Evolutionary conservation across 2,888 invertebrate species (phyloP).

Genomic region (Tachina lurida): DNA sequence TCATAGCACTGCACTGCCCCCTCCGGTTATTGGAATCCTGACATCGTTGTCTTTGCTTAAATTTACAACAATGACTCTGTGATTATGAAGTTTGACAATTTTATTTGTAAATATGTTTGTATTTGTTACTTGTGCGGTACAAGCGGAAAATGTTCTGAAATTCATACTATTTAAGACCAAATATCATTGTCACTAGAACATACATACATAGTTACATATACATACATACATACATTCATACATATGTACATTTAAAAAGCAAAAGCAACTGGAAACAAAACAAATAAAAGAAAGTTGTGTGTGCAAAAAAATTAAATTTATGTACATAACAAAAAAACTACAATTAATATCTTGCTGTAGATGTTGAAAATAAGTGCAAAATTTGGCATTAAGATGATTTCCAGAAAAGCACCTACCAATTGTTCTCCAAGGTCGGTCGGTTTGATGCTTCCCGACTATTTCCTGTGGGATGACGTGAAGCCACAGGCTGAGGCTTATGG

Average conservation of each 20-base stretch:
- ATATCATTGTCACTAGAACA: slow-evolving; percentile 65
- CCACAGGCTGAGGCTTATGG: too few relatives aligned
- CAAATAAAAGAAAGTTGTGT: background rate
- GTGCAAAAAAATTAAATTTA: slow-evolving; percentile 49
- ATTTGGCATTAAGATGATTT: too few relatives aligned
- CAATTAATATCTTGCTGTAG: slow-evolving; percentile 37
- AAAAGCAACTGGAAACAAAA: slow-evolving; percentile 7
- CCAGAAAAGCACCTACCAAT: too few relatives aligned
- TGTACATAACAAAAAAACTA: slow-evolving; percentile 31
- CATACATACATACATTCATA: background rate
- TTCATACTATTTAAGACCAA: slow-evolving; percentile 44
- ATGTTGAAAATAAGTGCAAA: slow-evolving; percentile 9
- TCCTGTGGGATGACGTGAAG: too few relatives aligned
- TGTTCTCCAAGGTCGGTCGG: too few relatives aligned
- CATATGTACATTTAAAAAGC: too few relatives aligned
- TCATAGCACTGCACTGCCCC: background rate
- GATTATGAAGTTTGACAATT: slow-evolving; percentile 66
- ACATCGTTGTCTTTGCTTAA: background rate
- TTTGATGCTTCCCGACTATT: too few relatives aligned
- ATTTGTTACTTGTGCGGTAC: slow-evolving; percentile 23
- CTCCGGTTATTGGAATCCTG: background rate
- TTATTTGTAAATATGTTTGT: slow-evolving; percentile 63
- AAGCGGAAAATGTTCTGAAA: slow-evolving; percentile 27
- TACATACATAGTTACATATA: background rate
- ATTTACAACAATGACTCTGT: slow-evolving; percentile 37